Conservation (phyloP, 2,888 invertebrate genomes). For the Crocallis elinguaria region DNA sequence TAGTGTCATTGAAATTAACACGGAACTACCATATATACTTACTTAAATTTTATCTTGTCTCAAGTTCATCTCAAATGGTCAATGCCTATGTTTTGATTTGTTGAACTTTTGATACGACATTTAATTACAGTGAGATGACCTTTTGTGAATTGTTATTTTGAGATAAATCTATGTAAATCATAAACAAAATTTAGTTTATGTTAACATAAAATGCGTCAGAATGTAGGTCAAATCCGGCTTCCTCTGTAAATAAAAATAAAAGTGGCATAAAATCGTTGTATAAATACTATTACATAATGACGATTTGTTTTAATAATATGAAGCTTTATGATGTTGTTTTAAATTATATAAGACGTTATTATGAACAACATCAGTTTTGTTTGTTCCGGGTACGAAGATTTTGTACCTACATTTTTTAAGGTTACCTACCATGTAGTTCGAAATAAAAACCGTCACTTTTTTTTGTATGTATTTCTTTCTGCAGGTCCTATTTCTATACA, state of each 20-base stretch:
- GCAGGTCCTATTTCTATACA: no score
- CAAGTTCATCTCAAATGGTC: neutral
- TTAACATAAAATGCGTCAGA: constrained; percentile 13
- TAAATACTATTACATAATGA: no score
- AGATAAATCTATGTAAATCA: constrained; percentile 1
- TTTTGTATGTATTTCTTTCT: no score
- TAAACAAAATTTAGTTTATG: constrained; percentile 12
- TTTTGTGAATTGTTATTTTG: constrained; percentile 1
- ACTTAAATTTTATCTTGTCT: neutral
- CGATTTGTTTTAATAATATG: no score
- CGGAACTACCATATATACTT: neutral
- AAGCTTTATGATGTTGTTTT: no score
- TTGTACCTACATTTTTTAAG: no score
- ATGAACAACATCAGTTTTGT: no score
- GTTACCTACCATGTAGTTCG: neutral
- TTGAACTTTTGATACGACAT: constrained; percentile 13
- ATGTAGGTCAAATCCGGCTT: constrained; percentile 25
- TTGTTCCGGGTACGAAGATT: no score
- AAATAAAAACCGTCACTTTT: no score
- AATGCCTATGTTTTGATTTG: neutral
- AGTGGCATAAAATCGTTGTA: neutral
- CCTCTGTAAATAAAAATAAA: neutral
- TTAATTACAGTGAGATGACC: constrained; percentile 12
- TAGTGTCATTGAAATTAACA: neutral
- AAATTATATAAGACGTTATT: no score